Evolutionary conservation across 1,140 invertebrate species (phyloP).

Genomic region (Drosophila sechellia): DNA sequence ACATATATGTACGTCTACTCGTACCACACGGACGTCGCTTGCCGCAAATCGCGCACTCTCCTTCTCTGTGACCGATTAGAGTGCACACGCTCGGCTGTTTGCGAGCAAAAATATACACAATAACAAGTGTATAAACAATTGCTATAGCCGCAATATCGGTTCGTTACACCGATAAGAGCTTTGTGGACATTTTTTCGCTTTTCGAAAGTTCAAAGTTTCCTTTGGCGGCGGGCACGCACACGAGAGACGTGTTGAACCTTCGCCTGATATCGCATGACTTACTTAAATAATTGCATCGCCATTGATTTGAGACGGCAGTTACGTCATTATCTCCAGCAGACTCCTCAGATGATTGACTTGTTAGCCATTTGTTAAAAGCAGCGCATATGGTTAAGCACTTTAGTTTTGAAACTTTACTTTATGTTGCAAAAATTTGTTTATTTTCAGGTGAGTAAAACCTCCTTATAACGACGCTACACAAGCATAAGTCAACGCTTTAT

Average conservation of each 20-base stretch:
- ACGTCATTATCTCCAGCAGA: too few relatives aligned
- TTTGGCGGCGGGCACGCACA: neutral
- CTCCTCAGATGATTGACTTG: too few relatives aligned
- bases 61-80: conserved; percentile 28
- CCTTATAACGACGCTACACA: conserved; percentile 7
- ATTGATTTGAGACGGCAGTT: neutral
- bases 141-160: conserved; percentile 51
- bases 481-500: neutral
- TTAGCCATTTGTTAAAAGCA: too few relatives aligned
- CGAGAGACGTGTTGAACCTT: conserved; percentile 25
- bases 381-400: too few relatives aligned
- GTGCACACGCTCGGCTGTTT: conserved; percentile 33
- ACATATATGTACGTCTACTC: neutral
- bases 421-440: too few relatives aligned
- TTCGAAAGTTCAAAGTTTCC: conserved; percentile 61
- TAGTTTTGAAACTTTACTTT: too few relatives aligned
- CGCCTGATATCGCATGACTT: conserved; percentile 17
- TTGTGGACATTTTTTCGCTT: conserved; percentile 12
- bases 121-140: conserved; percentile 1
- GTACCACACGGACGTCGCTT: neutral
- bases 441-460: conserved; percentile 52
- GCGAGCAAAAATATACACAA: conserved; percentile 5
- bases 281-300: neutral
- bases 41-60: conserved; percentile 3
- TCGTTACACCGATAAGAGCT: conserved; percentile 72